Base-by-base conservation (phyloP, 2,797 vertebrate genomes). In the Micromesistius poutassou region DNA sequence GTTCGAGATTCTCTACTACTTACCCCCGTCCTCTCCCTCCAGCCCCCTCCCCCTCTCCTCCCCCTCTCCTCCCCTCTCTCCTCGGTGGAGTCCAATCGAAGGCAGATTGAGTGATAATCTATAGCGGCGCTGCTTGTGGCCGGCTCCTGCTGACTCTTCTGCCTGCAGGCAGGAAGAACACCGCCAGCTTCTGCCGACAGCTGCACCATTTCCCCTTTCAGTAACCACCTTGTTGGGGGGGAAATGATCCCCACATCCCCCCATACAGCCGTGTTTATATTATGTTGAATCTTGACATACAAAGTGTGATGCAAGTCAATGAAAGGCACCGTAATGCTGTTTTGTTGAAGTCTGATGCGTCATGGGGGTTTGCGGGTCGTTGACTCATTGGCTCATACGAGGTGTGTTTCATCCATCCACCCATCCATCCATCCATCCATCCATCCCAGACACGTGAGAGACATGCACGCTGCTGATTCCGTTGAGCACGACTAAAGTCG, bases 101-200 rank as follows among this genome's bases (percentile, higher is more conserved):
- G 83, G 79, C 89, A 92, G 93, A 94, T 91, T 93, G 91, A 95
- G 92, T 86, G 92, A 93, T 93, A 93, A 94, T 95, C 94, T 88
- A 93, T 94, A 88, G 75, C 71, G 28, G 80, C 81, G 79, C 76
- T 30, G 30, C 68, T 71, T 71, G 25, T 31, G 25, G 68, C 68
- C 25, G 13, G 68, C 30, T 31, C 68, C 68, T 71, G 68, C 68
- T 71, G 25, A 28, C 30, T 71, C 68, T 16, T 71, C 68, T 71
- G 68, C 93, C 93, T 62, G 55, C 55, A 62, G 22, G 55, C 55
- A 62, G 55, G 22, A 62, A 25, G 55, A 62, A 62, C 55, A 62
- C 22, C 46, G 55, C 55, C 55, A 62, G 55, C 55, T 22, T 62
- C 55, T 62, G 55, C 55, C 55, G 25, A 62, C 55, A 62, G 55